Percentiles rank a stretch among this genome's conserved stretches.
Conservation (phyloP, 2,113 vertebrate species). For the Noturus placidus region DNA sequence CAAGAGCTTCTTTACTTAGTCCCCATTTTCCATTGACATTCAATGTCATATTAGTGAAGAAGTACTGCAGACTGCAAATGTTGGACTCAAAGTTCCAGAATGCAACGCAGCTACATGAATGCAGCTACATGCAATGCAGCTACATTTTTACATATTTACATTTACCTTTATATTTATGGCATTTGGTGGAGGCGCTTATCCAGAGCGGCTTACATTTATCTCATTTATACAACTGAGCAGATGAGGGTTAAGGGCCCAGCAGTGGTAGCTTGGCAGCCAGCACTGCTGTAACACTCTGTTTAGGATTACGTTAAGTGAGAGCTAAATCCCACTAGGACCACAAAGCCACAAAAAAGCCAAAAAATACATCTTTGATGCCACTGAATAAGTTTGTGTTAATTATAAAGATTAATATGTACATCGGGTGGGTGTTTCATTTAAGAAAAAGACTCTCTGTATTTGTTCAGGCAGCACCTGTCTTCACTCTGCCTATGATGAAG, state of each 20-base stretch:
- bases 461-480: slow-evolving; percentile 73
- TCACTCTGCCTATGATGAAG: slow-evolving; percentile 58
- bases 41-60: not conserved
- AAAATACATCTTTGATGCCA: not conserved
- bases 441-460: slow-evolving; percentile 63
- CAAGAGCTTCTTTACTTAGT: not conserved
- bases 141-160: too few species aligned
- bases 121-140: too few species aligned
- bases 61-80: not conserved
- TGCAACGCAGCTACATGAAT: not conserved
- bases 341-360: not conserved
- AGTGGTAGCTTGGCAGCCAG: too few species aligned
- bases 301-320: not conserved
- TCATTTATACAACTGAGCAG: too few species aligned
- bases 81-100: not conserved
- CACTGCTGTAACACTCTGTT: not conserved
- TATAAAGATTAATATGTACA: not conserved
- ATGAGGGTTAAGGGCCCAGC: too few species aligned
- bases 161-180: too few species aligned
- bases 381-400: not conserved
- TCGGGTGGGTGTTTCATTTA: not conserved
- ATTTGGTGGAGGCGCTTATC: too few species aligned
- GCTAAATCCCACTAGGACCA: not conserved
- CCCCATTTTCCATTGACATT: not conserved
- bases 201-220: too few species aligned